These are phyloP conservation scores for Xestobium rufovillosum DNA, from an alignment of 2,888 invertebrate species.

Conservation along the genomic window DNA sequence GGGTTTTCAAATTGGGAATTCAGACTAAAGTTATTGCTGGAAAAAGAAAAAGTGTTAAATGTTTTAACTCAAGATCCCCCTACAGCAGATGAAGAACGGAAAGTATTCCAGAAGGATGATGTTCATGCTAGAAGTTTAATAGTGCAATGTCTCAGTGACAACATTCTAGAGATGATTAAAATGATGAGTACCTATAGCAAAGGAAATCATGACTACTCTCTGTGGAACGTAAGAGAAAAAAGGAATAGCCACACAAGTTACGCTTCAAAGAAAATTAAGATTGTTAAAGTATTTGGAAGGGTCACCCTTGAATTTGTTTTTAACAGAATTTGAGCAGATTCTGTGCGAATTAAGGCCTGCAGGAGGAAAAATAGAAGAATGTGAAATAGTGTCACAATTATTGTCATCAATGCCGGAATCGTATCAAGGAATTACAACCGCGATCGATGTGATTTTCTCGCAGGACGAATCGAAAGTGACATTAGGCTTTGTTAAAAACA, in stretches of 20 bases:
- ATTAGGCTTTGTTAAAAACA: conserved; percentile 17
- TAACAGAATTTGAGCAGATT: conserved; percentile 17
- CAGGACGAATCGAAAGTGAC: conserved; percentile 11
- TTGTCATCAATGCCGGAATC: conserved; percentile 17
- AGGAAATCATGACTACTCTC: too few relatives aligned
- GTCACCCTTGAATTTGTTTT: too few relatives aligned
- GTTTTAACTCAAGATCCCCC: conserved; percentile 7
- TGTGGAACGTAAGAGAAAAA: too few relatives aligned
- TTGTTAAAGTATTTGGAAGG: too few relatives aligned
- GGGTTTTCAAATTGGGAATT: conserved; percentile 19
- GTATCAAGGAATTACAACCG: conserved; percentile 18
- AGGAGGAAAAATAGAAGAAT: conserved; percentile 16
- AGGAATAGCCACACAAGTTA: too few relatives aligned
- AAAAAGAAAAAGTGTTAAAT: conserved; percentile 13
- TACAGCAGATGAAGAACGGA: conserved; percentile 6
- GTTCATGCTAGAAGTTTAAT: conserved; percentile 18
- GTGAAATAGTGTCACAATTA: conserved; percentile 18
- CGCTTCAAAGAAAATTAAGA: too few relatives aligned
- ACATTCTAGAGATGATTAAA: not conserved
- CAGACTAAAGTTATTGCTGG: conserved; percentile 15
- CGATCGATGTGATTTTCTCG: conserved; percentile 18
- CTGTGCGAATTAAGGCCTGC: conserved; percentile 15
- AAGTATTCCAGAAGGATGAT: conserved; percentile 18
- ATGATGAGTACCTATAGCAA: too few relatives aligned
- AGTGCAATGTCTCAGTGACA: not conserved